These are phyloP conservation scores for Hemaris fuciformis DNA, from an alignment of 2,888 invertebrate genomes.

Conservation along the genomic window DNA sequence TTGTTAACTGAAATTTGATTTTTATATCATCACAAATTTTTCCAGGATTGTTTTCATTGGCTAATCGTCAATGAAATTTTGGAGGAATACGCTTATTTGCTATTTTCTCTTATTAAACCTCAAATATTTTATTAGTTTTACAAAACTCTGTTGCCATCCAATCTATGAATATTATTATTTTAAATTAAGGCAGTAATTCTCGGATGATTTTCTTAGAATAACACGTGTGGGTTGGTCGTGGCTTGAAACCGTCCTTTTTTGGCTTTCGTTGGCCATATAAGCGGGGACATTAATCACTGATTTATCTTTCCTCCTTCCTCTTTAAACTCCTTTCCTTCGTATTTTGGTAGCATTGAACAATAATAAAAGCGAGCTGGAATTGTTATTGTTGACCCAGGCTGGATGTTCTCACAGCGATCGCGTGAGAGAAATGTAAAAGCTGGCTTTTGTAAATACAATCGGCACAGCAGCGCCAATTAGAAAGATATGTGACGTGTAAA, in stretches of 20 bases:
- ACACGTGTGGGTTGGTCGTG: slow-evolving; percentile 14
- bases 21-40: no score
- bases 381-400: not conserved
- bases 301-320: not conserved
- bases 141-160: no score
- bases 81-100: no score
- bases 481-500: slow-evolving; percentile 70
- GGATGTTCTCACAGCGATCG: slow-evolving; percentile 26
- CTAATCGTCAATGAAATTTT: no score
- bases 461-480: slow-evolving; percentile 67
- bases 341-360: not conserved
- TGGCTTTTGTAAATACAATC: slow-evolving; percentile 61
- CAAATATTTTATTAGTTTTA: no score
- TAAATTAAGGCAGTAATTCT: not conserved
- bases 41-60: no score
- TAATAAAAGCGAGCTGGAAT: not conserved
- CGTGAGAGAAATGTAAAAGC: slow-evolving; percentile 53
- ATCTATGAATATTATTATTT: no score
- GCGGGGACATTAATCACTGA: not conserved
- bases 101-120: no score
- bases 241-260: not conserved
- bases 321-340: not conserved
- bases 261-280: not conserved
- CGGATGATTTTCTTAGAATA: not conserved
- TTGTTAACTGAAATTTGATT: not conserved